Conservation (phyloP, 2,113 vertebrate species). For the Cygnus buccinator region DNA sequence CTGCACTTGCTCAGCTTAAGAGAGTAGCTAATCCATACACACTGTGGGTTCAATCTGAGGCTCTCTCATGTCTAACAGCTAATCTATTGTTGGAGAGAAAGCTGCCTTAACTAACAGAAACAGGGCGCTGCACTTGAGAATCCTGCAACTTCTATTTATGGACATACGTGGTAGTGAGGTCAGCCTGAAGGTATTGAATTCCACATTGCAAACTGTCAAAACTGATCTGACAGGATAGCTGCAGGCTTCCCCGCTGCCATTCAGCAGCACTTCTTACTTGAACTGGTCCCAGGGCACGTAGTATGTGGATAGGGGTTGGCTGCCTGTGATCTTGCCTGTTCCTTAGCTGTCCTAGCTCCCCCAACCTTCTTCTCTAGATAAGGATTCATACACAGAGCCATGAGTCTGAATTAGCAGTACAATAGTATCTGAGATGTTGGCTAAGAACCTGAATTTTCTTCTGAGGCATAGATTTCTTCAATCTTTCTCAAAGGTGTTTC, state of each 20-base stretch:
- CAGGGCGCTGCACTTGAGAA: background rate
- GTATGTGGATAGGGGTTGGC: background rate
- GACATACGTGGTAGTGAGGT: background rate
- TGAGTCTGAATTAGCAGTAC: background rate
- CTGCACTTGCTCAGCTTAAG: background rate
- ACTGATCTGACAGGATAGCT: background rate
- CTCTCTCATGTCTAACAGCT: background rate
- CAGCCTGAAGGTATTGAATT: background rate
- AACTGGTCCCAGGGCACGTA: background rate
- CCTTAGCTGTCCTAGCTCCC: background rate
- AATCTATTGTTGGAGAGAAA: background rate
- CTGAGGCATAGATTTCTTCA: background rate
- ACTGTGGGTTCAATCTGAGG: background rate
- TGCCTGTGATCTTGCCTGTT: background rate
- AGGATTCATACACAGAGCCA: background rate
- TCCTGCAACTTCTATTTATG: background rate
- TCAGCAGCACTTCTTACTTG: background rate
- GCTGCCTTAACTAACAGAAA: background rate
- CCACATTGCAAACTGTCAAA: constrained; percentile 1
- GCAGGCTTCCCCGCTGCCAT: background rate
- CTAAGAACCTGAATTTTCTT: background rate
- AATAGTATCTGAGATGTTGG: background rate
- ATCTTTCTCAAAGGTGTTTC: background rate
- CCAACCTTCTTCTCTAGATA: background rate
- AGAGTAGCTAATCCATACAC: background rate